Percentiles rank a stretch among this genome's conserved stretches.
Evolutionary conservation across 1,140 invertebrate genomes (phyloP).

Genomic region (Aplysia californica): DNA sequence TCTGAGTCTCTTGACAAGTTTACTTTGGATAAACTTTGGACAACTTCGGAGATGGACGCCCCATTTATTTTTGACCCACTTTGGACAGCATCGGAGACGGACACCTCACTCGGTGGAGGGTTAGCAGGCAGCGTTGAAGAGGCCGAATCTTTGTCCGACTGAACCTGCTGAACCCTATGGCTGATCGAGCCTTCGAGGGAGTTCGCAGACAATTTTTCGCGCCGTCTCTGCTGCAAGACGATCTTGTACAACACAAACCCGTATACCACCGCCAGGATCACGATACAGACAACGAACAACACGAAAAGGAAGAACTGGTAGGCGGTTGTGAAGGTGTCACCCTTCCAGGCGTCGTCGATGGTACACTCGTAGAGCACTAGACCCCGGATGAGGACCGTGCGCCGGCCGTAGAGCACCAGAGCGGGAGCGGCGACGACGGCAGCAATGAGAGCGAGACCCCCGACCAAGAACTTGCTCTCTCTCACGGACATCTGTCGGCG

Average conservation of each 20-base stretch:
- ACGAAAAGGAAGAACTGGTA: neutral
- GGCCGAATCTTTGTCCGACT: neutral
- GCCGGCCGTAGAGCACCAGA: neutral
- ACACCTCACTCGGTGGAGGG: neutral
- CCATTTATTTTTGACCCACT: neutral
- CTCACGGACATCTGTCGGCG: constrained; percentile 15
- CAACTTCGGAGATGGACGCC: too few relatives aligned
- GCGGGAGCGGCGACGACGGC: neutral
- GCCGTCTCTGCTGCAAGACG: neutral
- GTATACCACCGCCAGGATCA: constrained; percentile 3
- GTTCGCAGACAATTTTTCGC: neutral
- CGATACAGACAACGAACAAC: neutral
- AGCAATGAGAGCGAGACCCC: neutral
- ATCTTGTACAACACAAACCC: constrained; percentile 16
- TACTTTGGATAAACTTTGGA: too few relatives aligned
- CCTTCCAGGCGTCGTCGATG: neutral
- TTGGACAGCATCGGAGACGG: neutral
- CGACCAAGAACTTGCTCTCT: neutral
- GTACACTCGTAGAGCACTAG: constrained; percentile 6
- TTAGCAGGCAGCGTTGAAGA: neutral
- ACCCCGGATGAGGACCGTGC: neutral
- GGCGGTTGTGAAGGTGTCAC: neutral
- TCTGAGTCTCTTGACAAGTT: too few relatives aligned
- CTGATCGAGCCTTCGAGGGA: neutral
- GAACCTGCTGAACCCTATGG: neutral